phyloP scores from a whole-genome alignment of 2,797 vertebrate genomes.

The Bryconaethiops microstoma region DNA sequence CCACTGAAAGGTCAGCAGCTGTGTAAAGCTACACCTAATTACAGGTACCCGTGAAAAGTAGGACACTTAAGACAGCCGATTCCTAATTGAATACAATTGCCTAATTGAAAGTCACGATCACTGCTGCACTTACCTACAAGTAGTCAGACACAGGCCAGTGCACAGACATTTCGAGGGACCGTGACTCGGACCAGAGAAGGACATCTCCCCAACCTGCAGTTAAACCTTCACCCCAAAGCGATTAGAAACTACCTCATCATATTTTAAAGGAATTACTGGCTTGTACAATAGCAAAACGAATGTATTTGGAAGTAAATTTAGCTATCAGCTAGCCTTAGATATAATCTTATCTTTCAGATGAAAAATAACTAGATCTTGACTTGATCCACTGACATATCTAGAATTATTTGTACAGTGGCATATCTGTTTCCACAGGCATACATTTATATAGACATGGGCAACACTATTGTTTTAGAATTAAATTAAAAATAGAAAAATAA shows the following conservation, averaged over 20 bases:
- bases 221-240: not conserved
- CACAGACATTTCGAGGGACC: not conserved
- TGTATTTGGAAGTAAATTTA: too few relatives aligned
- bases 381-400: too few relatives aligned
- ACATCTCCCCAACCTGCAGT: not conserved
- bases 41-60: slow-evolving; percentile 39
- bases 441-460: too few relatives aligned
- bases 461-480: too few relatives aligned
- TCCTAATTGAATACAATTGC: slow-evolving; percentile 34
- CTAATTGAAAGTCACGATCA: slow-evolving; percentile 35
- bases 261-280: not conserved
- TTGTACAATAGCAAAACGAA: too few relatives aligned
- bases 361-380: too few relatives aligned
- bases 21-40: slow-evolving; percentile 45
- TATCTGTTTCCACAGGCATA: too few relatives aligned
- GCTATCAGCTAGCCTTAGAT: too few relatives aligned
- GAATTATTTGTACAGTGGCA: too few relatives aligned
- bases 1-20: slow-evolving; percentile 50
- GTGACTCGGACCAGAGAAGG: not conserved
- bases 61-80: slow-evolving; percentile 18
- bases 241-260: not conserved
- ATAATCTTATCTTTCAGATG: too few relatives aligned
- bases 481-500: too few relatives aligned
- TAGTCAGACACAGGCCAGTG: not conserved
- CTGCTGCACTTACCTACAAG: slow-evolving; percentile 13